A percentile compares a stretch with the other conserved stretches of the same genome.
phyloP scores from a whole-genome alignment of 2,888 invertebrate species.

The Eilema caniola region DNA sequence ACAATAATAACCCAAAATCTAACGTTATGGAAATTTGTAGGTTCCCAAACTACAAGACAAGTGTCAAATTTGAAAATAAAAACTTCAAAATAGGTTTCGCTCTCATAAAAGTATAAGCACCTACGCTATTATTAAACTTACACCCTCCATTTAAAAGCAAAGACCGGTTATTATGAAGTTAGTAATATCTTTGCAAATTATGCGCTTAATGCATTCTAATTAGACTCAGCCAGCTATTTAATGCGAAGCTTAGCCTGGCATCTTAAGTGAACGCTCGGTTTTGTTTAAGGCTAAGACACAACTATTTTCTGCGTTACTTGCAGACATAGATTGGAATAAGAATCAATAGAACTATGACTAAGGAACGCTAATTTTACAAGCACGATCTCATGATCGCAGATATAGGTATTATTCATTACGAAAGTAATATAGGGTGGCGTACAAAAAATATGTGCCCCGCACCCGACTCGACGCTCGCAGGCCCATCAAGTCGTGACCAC shows the following conservation, averaged over 20 bases:
- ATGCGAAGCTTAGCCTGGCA: not conserved
- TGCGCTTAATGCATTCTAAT: conserved; percentile 4
- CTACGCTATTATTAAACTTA: not conserved
- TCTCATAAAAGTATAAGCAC: not conserved
- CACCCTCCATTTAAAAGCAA: conserved; percentile 1
- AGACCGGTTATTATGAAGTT: not conserved
- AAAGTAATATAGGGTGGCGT: no score
- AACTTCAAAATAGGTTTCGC: not conserved
- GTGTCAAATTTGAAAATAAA: no score
- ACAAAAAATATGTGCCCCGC: no score
- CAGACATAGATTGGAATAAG: no score
- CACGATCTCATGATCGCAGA: no score
- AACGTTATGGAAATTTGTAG: no score
- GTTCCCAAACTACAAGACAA: no score
- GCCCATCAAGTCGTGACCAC: no score
- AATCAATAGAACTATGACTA: no score
- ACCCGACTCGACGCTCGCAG: no score
- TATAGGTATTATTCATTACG: no score
- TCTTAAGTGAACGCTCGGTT: not conserved
- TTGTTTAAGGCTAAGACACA: not conserved
- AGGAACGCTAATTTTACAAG: not conserved
- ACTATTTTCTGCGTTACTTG: not conserved
- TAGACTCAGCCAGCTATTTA: conserved; percentile 4
- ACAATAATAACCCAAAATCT: no score
- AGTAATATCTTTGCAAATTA: conserved; percentile 2